These are phyloP conservation scores for Drosophila affinis DNA, from an alignment of 2,888 invertebrate species.

Conservation along the genomic window DNA sequence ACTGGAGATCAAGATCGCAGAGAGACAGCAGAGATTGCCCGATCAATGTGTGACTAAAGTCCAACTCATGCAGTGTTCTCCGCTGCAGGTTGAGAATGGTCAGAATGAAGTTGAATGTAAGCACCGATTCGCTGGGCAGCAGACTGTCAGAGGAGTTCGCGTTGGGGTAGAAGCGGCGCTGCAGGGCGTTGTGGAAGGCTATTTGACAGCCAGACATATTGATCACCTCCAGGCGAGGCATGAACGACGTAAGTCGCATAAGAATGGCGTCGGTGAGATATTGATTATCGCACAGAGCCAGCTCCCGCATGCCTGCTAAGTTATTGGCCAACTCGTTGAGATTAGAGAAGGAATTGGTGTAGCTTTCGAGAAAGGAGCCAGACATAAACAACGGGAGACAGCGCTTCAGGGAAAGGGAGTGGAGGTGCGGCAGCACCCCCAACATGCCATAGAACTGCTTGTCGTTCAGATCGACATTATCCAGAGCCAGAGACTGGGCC, in stretches of 20 bases:
- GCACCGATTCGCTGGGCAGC: conserved; percentile 87
- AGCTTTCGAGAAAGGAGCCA: conserved; percentile 86
- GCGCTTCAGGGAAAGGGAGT: conserved; percentile 86
- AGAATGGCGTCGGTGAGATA: conserved; percentile 91
- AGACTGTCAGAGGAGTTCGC: conserved; percentile 38
- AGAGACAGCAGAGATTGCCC: conserved; percentile 87
- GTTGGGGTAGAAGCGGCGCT: conserved; percentile 88
- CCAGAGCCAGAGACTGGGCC: conserved; percentile 85
- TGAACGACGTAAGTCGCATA: conserved; percentile 86
- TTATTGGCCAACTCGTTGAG: conserved; percentile 84
- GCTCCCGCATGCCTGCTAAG: conserved; percentile 84
- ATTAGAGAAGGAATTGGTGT: conserved; percentile 84
- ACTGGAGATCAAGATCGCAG: conserved; percentile 83
- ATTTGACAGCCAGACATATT: conserved; percentile 88
- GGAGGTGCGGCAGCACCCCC: conserved; percentile 86
- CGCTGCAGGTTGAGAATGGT: conserved; percentile 86
- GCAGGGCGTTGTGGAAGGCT: conserved; percentile 88
- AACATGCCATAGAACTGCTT: conserved; percentile 87
- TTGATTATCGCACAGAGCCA: conserved; percentile 88
- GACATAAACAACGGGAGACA: conserved; percentile 91
- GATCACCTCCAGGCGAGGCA: conserved; percentile 86
- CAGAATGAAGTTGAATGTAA: conserved; percentile 88
- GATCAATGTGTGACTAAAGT: conserved; percentile 88
- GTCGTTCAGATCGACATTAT: conserved; percentile 87
- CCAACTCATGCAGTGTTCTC: conserved; percentile 85